Base-by-base conservation (phyloP, 2,888 invertebrate genomes). In the Hesperia comma region DNA sequence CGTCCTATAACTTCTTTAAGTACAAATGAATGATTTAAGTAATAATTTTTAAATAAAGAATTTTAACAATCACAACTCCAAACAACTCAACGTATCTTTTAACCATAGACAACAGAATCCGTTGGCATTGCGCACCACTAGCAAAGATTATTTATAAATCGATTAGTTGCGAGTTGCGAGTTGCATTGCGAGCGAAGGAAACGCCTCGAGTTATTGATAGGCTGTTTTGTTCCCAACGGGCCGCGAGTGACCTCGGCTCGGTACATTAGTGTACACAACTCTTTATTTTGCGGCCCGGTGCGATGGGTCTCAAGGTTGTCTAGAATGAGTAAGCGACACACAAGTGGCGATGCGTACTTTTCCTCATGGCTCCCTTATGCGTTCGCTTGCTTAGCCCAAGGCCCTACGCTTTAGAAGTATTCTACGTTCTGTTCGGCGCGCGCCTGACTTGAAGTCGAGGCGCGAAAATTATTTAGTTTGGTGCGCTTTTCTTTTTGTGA, bases 281-380 rank as follows among this genome's bases (percentile, higher is more conserved):
- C 70, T 51, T 68, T 67, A 69, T 67, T 67, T 70, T 63, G 55
- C 60, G 21, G 70, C 70, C 26, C 61, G 46, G 41, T 58, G 63
- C 58, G 51, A 54, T 58, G 43, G 58, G 58, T 66, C 64, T 73
- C 75, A 75, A 75, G 75, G 75, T 60, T 73, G 72, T 75, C 74
- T 73, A 73, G 70, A 71, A 70, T 72, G 72, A 72, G 69, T 71
- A 74, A 74, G 72, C 72, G 69, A 69, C 70, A 67, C 40, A 33
- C 51, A 63, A 63, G 63, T 40, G 63, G 57, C 57, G 63, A 63
- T 63, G 63, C 63, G 40, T 68, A 71, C 70, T 75, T 75, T 74
- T 74, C 75, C 75, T 75, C 69, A 63, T 73, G 56, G 41, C 62
- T 62, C 55, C 62, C 51, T 62, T 62, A 55, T 62, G 62, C 62